Conservation (phyloP, 1,140 invertebrate species). For the Drosophila miranda region DNA sequence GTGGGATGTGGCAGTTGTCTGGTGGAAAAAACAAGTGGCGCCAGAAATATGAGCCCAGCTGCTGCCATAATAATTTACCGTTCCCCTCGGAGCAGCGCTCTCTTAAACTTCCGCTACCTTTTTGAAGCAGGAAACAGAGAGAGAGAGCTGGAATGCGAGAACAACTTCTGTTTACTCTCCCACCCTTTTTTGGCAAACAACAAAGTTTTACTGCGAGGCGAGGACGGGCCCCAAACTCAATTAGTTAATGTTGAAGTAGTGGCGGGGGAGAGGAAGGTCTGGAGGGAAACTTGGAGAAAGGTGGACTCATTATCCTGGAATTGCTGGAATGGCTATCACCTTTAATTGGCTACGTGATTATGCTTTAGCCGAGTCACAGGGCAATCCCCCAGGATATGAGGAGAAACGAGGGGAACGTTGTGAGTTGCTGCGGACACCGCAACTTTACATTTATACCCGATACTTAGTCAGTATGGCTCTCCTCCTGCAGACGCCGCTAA, state of each 20-base stretch:
- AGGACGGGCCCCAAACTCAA: conserved; percentile 36
- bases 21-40: conserved; percentile 64
- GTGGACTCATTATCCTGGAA: conserved; percentile 39
- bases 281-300: no score
- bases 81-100: conserved; percentile 3
- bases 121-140: conserved; percentile 22
- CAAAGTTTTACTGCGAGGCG: conserved; percentile 40
- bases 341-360: conserved; percentile 54
- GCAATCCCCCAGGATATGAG: conserved; percentile 8
- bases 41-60: conserved; percentile 66
- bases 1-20: conserved; percentile 37
- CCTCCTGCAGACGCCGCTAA: no score
- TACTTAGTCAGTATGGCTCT: no score
- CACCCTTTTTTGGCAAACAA: conserved; percentile 16
- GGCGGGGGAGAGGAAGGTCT: conserved; percentile 9
- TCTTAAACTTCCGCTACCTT: conserved; percentile 2
- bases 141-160: conserved; percentile 11
- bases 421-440: no score
- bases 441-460: no score
- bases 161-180: conserved; percentile 43
- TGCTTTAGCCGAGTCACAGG: conserved; percentile 6
- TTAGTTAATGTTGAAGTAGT: conserved; percentile 38
- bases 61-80: conserved; percentile 44
- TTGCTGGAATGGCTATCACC: conserved; percentile 32
- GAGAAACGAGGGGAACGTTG: no score